Evolutionary conservation across 2,888 invertebrate species (phyloP), one percentile per base, ranked within the genome.

Genomic region (Chrysina gloriosa): DNA sequence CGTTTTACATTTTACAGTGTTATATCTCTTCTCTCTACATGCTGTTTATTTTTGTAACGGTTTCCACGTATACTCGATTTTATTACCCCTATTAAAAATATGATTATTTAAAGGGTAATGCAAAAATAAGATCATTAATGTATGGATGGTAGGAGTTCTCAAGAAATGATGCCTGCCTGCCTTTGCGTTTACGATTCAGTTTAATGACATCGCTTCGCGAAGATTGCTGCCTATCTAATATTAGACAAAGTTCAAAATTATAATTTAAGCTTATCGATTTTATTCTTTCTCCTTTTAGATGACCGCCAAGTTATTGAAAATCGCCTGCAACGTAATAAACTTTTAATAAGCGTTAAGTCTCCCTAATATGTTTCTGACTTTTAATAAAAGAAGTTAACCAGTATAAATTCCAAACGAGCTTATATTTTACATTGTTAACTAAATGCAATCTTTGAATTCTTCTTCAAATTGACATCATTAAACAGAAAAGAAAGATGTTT

Each of bases 11-110:
- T 66, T 66, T 47, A 56, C 58, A 58, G 58, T 56, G 66, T 58
- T 68, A 68, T 68, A 50, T 68, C 52, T 63, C 63, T 34, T 50
- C 52, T 23, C 63, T 23, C 63, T 45, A 63, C 50, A 52, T 68
- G 52, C 67, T 52, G 50, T 61, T 58, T 63, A 52, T 45, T 68
- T 68, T 68, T 63, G 63, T 68, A 63, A 63, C 67, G 63, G 67
- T 68, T 58, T 48, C 50, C 50, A 52, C 58, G 66, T 48, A 58
- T 48, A 36, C 31, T 66, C 64, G 66, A 66, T 66, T 66, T 66
- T 66, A 66, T 66, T 47, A 61, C 29, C 66, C 31, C 48, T 63
- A 68, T 68, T 68, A 68, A 68, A 68, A 68, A 68, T 68, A 68
- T 63, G 63, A 68, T 68, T 66, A 66, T 58, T 58, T 66, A 64